Evolutionary conservation across 2,113 vertebrate species (phyloP).

Genomic region (Neodon shergylaensis): DNA sequence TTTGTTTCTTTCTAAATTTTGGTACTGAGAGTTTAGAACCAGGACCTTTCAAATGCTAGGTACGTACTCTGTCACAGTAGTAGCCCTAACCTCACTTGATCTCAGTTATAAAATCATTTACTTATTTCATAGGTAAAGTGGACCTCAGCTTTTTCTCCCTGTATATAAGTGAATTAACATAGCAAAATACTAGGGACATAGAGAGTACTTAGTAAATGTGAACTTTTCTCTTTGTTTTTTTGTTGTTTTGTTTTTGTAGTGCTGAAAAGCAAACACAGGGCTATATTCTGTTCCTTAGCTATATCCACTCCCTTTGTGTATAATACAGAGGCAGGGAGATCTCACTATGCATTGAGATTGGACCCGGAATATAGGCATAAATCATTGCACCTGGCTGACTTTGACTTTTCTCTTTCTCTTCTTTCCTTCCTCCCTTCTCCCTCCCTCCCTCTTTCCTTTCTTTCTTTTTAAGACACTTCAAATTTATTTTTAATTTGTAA

Average conservation of each 20-base stretch:
- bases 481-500: not conserved
- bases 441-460: not conserved
- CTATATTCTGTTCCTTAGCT: not conserved
- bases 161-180: constrained; percentile 11
- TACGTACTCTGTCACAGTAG: not conserved
- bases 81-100: not conserved
- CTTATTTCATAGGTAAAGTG: constrained; percentile 17
- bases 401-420: not conserved
- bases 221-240: not conserved
- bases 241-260: not conserved
- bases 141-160: not conserved
- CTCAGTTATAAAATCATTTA: constrained; percentile 36
- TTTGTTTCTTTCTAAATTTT: not conserved
- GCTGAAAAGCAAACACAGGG: no score
- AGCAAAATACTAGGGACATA: constrained; percentile 12
- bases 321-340: not conserved
- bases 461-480: not conserved
- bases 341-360: not conserved
- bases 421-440: rapidly evolving
- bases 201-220: constrained; percentile 34
- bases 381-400: not conserved
- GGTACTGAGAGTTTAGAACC: not conserved
- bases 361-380: not conserved
- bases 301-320: not conserved
- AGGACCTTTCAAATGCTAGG: not conserved